A percentile compares a stretch with the other conserved stretches of the same genome.
These are phyloP conservation scores for Eupeodes luniger DNA, from an alignment of 2,888 invertebrate genomes.

Conservation along the genomic window DNA sequence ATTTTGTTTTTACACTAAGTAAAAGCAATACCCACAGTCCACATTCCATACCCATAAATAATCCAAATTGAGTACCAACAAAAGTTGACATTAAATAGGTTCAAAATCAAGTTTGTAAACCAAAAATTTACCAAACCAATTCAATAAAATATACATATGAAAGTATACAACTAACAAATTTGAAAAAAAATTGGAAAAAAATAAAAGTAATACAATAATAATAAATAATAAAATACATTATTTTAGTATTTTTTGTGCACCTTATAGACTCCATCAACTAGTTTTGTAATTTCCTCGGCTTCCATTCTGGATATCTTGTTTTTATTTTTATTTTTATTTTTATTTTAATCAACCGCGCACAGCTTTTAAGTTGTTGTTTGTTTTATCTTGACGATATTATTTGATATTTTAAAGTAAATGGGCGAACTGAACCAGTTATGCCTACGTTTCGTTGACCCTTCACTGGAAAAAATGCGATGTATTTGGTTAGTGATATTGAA, in stretches of 20 bases:
- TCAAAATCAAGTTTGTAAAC: slow-evolving; percentile 14
- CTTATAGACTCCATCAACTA: slow-evolving; percentile 96
- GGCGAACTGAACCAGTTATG: slow-evolving; percentile 41
- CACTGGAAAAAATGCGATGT: slow-evolving; percentile 26
- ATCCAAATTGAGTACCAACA: background rate
- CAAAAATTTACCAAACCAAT: background rate
- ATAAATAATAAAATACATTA: slow-evolving; percentile 4
- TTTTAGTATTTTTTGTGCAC: slow-evolving; percentile 84
- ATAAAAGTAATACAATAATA: background rate
- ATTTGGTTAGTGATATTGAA: slow-evolving; percentile 18
- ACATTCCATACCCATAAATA: slow-evolving; percentile 16
- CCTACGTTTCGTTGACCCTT: slow-evolving; percentile 51
- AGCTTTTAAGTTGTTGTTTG: slow-evolving; percentile 13
- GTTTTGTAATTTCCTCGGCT: slow-evolving; percentile 95
- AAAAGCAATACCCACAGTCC: too few species aligned
- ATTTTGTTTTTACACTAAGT: background rate
- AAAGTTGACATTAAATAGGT: slow-evolving; percentile 8
- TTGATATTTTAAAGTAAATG: slow-evolving; percentile 18
- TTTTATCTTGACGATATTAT: slow-evolving; percentile 15
- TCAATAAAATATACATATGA: background rate
- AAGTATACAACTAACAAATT: background rate
- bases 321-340: slow-evolving; percentile 7
- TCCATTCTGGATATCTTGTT: slow-evolving; percentile 84
- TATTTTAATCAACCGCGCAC: slow-evolving; percentile 2
- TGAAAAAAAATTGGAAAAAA: background rate